Evolutionary conservation across 2,797 vertebrate species (phyloP).

Genomic region (Myotis daubentonii): DNA sequence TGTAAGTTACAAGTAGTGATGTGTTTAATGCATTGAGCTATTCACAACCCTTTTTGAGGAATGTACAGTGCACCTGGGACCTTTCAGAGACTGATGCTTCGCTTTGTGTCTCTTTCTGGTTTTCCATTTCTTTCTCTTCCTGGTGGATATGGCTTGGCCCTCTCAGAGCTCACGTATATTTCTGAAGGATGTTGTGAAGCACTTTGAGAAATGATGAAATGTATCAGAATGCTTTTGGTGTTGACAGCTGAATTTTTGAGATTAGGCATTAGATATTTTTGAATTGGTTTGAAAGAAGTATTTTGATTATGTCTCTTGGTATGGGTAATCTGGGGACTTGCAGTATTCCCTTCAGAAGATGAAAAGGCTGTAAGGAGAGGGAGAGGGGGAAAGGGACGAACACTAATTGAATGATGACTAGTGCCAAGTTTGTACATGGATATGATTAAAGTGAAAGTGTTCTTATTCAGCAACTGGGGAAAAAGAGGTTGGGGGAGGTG

Average conservation of each 20-base stretch:
- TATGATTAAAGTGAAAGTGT: not conserved
- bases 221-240: not conserved
- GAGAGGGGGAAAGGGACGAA: not conserved
- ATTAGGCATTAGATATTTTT: not conserved
- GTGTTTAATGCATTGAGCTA: not conserved
- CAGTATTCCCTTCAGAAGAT: not conserved
- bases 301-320: not conserved
- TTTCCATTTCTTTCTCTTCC: not conserved
- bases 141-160: not conserved
- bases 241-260: conserved; percentile 1
- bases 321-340: not conserved
- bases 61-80: not conserved
- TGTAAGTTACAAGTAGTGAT: not conserved
- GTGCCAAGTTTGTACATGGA: not conserved
- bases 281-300: not conserved
- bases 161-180: not conserved
- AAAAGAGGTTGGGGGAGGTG: not conserved
- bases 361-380: not conserved
- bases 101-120: not conserved
- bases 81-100: not conserved
- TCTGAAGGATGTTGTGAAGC: not conserved
- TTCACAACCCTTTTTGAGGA: not conserved
- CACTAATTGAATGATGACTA: not conserved
- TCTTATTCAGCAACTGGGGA: not conserved
- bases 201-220: not conserved